Evolutionary conservation across 2,797 vertebrate genomes (phyloP), one percentile per base, ranked within the genome.

Genomic region (Chanos chanos): DNA sequence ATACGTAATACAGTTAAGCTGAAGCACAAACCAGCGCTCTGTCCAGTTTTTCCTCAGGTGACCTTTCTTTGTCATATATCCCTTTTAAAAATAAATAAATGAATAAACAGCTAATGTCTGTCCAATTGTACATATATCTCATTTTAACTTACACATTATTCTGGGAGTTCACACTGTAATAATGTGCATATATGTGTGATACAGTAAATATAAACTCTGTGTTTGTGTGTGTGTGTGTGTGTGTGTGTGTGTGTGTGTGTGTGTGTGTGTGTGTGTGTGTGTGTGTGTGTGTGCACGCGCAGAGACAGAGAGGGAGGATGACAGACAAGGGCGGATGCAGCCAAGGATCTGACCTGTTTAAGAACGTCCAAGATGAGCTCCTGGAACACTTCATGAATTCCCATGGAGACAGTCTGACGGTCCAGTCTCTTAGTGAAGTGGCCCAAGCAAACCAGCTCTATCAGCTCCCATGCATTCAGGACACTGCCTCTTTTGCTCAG

Each of bases 11-110:
- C 82, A 70, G 72, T 76, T 87, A 16, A 92, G 94, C 71, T 89
- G 93, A 57, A 99, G 87, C 59, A 93, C 81, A 81, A 99, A 99
- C 97, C 97, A 99, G 37, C 95, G 92, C 77, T 99, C 97, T 0
- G 91, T 99, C 96, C 97, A 99, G 53, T 98, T 98, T 89, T 99
- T 99, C 86, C 94, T 88, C 79, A 85, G 94, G 78, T 98, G 95
- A 4, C 97, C 95, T 76, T 98, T 98, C 79, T 99, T 99, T 88
- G 92, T 83, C 92, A 99, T 90, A 64, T 96, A 99, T 60, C 96
- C 95, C 96, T 99, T 39, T 18, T 24, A 7, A 31, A 49, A 53
- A 15, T 13, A 15, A 22, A 58, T 40, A 43, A 18, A 22, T 18
- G 39, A 10, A 37, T 31, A 19, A 5, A 9, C 33, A 55, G n/a